A percentile compares a stretch with the other conserved stretches of the same genome.
Conservation (phyloP, 2,113 vertebrate species). For the Ursus arctos region DNA sequence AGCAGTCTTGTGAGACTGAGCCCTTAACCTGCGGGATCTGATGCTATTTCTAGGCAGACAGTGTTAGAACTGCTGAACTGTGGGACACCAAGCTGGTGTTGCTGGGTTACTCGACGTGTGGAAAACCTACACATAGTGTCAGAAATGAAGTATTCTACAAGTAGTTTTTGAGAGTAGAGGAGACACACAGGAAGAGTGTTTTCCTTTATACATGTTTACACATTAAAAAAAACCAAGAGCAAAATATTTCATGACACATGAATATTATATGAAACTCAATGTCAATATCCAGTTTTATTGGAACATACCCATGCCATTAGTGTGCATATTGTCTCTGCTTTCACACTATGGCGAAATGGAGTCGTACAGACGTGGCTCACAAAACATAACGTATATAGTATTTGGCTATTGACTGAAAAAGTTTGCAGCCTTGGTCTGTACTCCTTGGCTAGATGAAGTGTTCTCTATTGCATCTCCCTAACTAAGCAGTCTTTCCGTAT, state of each 20-base stretch:
- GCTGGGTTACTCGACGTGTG: not conserved
- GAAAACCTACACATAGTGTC: not conserved
- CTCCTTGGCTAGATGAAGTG: not conserved
- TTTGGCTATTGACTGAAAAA: not conserved
- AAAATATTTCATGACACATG: not conserved
- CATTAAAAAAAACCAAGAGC: not conserved
- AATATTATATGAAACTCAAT: slow-evolving; percentile 4
- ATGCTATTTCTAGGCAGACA: not conserved
- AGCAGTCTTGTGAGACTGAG: not conserved
- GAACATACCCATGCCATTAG: not conserved
- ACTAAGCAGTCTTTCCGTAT: not conserved
- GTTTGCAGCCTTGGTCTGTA: not conserved
- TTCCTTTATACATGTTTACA: not conserved
- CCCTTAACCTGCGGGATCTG: not conserved
- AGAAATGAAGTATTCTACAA: not conserved
- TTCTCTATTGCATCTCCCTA: not conserved
- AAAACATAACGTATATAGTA: slow-evolving; percentile 9
- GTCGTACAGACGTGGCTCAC: not conserved
- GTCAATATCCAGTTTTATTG: not conserved
- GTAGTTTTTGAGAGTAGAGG: not conserved
- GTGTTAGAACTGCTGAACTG: not conserved
- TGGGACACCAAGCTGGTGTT: not conserved
- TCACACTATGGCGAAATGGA: not conserved
- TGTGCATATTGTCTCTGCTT: not conserved
- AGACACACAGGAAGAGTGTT: not conserved